Conservation (phyloP, 2,113 vertebrate species). For the Cyrtonyx montezumae region DNA sequence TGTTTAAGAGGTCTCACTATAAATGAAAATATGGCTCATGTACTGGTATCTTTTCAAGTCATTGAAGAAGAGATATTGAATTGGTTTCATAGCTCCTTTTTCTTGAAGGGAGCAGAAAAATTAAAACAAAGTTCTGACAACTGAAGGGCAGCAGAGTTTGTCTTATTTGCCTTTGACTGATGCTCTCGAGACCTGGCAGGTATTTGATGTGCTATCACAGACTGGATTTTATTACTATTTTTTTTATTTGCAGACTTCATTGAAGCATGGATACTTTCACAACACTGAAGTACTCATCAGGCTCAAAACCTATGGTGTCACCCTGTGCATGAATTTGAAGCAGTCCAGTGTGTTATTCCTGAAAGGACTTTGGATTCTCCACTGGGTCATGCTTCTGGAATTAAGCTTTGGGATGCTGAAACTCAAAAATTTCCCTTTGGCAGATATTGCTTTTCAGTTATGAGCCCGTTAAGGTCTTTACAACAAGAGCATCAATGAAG, state of each 20-base stretch:
- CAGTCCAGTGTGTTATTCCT: background rate
- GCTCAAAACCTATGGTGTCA: background rate
- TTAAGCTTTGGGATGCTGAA: background rate
- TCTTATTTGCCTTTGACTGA: conserved; percentile 22
- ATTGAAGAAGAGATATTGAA: background rate
- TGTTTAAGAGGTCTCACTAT: background rate
- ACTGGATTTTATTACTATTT: conserved; percentile 40
- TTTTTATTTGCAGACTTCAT: conserved; percentile 8
- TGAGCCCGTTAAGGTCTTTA: background rate
- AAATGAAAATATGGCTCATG: background rate
- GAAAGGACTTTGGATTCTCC: background rate
- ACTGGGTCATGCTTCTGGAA: background rate
- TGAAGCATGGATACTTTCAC: background rate
- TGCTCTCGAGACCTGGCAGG: background rate
- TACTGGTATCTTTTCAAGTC: background rate
- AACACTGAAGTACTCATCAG: accelerated
- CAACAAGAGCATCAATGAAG: background rate
- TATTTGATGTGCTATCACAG: conserved; percentile 4
- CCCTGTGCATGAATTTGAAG: background rate
- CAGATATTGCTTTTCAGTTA: background rate
- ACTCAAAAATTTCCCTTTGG: background rate
- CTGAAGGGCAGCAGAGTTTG: background rate
- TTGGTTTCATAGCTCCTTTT: background rate
- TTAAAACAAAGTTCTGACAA: conserved; percentile 15
- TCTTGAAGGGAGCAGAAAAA: background rate